phyloP scores from a whole-genome alignment of 2,113 vertebrate genomes.

The Grammomys surdaster region DNA sequence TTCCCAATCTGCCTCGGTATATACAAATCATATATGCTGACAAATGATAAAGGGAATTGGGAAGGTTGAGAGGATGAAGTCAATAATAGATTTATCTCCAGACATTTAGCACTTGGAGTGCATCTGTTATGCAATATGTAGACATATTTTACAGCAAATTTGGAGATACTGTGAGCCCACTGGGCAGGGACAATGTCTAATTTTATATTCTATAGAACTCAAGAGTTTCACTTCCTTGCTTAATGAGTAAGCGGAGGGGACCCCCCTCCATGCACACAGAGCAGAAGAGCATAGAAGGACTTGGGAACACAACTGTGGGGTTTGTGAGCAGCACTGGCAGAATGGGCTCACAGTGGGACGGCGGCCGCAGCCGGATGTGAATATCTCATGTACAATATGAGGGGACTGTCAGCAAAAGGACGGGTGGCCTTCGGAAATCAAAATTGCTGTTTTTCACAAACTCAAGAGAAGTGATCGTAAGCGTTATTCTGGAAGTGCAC shows the following conservation, averaged over 20 bases:
- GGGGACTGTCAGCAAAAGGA: background rate
- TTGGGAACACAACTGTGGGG: background rate
- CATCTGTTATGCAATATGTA: slow-evolving; percentile 86
- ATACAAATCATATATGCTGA: slow-evolving; percentile 78
- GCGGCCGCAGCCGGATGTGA: background rate
- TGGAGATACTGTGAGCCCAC: slow-evolving; percentile 83
- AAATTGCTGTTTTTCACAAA: slow-evolving; percentile 43
- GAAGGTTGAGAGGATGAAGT: slow-evolving; percentile 84
- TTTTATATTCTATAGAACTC: slow-evolving; percentile 84
- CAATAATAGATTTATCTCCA: slow-evolving; percentile 86
- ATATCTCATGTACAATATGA: background rate
- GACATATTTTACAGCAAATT: slow-evolving; percentile 86
- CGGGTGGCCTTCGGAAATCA: slow-evolving; percentile 42
- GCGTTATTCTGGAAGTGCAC: slow-evolving; percentile 17
- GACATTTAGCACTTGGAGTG: slow-evolving; percentile 85
- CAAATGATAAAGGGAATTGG: slow-evolving; percentile 84
- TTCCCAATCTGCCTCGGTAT: slow-evolving; percentile 77
- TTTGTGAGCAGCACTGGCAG: background rate
- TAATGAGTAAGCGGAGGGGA: slow-evolving; percentile 73
- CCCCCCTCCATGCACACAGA: background rate
- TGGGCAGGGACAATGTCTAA: slow-evolving; percentile 83
- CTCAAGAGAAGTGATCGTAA: slow-evolving; percentile 48
- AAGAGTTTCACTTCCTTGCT: slow-evolving; percentile 76
- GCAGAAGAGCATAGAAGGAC: background rate
- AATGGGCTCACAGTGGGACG: background rate